phyloP scores from a whole-genome alignment of 2,888 invertebrate genomes.

The Cephus nigrinus region DNA sequence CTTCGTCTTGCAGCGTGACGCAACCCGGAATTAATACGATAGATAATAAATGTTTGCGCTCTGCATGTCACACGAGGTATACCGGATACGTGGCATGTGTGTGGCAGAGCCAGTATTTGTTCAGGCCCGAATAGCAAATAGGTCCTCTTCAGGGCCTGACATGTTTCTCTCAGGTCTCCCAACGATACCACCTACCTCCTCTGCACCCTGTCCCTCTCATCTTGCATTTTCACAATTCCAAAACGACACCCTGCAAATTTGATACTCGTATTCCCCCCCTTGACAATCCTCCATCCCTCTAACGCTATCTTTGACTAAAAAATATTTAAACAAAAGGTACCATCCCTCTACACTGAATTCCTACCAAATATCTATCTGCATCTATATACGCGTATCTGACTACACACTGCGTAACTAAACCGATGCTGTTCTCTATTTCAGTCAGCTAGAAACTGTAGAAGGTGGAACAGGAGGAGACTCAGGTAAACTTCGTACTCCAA shows the following conservation, averaged over 20 bases:
- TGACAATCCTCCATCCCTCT: neutral
- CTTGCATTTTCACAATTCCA: neutral
- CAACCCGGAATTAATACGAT: constrained; percentile 39
- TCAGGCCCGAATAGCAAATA: constrained; percentile 52
- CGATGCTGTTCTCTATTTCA: neutral
- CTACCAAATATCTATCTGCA: neutral
- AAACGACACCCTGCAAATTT: neutral
- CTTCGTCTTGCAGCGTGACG: neutral
- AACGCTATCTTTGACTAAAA: neutral
- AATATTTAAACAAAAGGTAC: neutral
- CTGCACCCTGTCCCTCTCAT: neutral
- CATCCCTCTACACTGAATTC: neutral
- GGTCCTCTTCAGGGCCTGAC: constrained; percentile 14
- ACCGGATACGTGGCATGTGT: constrained; percentile 44
- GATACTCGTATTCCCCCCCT: neutral
- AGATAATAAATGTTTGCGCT: constrained; percentile 50
- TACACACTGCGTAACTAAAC: constrained; percentile 2
- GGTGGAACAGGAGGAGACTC: neutral
- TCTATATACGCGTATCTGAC: neutral
- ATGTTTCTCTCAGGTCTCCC: neutral
- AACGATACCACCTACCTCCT: neutral
- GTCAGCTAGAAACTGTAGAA: neutral
- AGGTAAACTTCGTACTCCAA: constrained; percentile 4
- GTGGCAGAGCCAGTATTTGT: constrained; percentile 54
- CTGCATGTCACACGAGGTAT: constrained; percentile 27